A percentile compares a stretch with the other conserved stretches of the same genome.
Conservation (phyloP, 2,797 vertebrate species). For the Podargus strigoides region DNA sequence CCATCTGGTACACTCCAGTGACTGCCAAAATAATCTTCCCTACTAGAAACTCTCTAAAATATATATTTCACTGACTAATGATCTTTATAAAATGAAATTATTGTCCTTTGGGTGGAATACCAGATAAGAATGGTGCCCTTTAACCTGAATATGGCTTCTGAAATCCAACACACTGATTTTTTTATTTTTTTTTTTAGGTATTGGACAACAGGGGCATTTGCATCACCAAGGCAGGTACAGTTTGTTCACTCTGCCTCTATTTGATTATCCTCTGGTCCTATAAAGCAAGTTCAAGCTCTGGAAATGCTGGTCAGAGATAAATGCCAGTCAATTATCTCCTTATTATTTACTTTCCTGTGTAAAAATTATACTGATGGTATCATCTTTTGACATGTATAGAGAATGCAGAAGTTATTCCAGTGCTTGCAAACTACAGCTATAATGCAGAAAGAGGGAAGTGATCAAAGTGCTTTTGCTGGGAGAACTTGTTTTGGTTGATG, state of each 20-base stretch:
- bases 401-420: neutral
- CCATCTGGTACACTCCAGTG: slow-evolving; percentile 86
- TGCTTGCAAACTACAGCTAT: neutral
- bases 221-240: neutral
- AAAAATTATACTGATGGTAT: neutral
- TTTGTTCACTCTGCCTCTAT: neutral
- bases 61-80: slow-evolving; percentile 89
- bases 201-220: neutral
- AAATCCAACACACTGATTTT: slow-evolving; percentile 14
- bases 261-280: neutral
- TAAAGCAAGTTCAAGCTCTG: neutral
- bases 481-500: neutral
- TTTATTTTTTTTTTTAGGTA: neutral
- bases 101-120: slow-evolving; percentile 78
- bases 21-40: slow-evolving; percentile 74
- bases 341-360: neutral
- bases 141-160: slow-evolving; percentile 79
- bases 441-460: neutral
- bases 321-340: neutral
- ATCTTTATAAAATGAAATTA: slow-evolving; percentile 86
- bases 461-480: neutral
- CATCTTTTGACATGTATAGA: neutral
- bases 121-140: slow-evolving; percentile 69
- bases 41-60: slow-evolving; percentile 74
- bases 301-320: slow-evolving; percentile 8